phyloP scores from a whole-genome alignment of 1,140 invertebrate genomes.

The Oryzaephilus surinamensis region DNA sequence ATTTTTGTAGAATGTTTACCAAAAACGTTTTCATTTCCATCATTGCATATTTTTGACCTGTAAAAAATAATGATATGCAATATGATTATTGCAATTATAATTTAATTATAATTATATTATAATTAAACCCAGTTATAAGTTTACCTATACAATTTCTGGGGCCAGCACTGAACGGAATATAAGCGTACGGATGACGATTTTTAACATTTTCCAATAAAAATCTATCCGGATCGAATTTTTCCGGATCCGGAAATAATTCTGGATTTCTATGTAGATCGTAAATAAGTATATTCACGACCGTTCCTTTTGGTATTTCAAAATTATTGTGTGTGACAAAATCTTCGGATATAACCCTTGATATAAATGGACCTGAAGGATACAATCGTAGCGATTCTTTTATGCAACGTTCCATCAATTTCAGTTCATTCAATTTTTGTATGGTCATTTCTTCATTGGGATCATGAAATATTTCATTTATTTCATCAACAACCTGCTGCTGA shows the following conservation, averaged over 20 bases:
- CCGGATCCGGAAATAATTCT: conserved; percentile 47
- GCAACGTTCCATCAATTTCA: conserved; percentile 54
- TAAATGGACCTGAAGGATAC: conserved; percentile 56
- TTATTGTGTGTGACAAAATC: conserved; percentile 33
- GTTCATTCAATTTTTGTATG: conserved; percentile 45
- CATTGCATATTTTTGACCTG: conserved; percentile 44
- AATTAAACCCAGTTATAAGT: too few species aligned
- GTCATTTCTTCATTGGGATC: conserved; percentile 35
- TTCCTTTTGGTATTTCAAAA: conserved; percentile 11
- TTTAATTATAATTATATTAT: too few species aligned
- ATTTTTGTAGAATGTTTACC: conserved; percentile 40
- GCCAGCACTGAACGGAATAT: conserved; percentile 55
- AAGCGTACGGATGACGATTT: conserved; percentile 40
- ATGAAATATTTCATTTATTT: conserved; percentile 54
- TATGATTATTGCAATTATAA: too few species aligned
- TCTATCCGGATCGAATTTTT: conserved; percentile 54
- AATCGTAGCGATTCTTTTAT: conserved; percentile 53
- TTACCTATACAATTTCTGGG: conserved; percentile 57
- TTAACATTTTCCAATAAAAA: conserved; percentile 46
- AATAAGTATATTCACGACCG: conserved; percentile 4
- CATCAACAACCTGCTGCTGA: conserved; percentile 22
- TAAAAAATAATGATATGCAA: too few species aligned
- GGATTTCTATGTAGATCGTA: conserved; percentile 13
- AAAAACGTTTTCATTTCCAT: conserved; percentile 45
- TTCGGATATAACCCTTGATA: conserved; percentile 42